Evolutionary conservation across 2,113 vertebrate species (phyloP).

Genomic region (Felis chaus): DNA sequence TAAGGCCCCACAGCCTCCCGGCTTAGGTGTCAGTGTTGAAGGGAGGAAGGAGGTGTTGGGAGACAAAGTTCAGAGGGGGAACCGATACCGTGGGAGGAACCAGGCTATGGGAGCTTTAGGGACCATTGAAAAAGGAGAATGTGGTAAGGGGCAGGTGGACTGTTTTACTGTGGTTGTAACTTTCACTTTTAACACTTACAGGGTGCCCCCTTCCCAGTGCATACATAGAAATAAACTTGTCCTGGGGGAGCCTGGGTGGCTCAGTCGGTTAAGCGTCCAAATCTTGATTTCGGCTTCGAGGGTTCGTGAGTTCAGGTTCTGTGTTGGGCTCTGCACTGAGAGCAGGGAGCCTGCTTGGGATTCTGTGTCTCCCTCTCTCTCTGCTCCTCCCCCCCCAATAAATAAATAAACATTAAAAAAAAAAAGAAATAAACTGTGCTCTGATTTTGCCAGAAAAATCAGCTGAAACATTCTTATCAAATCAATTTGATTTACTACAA

Average conservation of each 20-base stretch:
- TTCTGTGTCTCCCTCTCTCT: too few relatives aligned
- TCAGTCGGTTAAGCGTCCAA: too few relatives aligned
- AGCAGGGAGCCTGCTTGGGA: too few relatives aligned
- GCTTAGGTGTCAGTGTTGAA: background rate
- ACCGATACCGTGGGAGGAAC: background rate
- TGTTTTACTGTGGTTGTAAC: background rate
- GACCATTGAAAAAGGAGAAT: background rate
- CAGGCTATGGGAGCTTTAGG: background rate
- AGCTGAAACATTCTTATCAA: background rate
- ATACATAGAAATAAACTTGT: background rate
- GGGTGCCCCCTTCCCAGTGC: too few relatives aligned
- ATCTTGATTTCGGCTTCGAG: too few relatives aligned
- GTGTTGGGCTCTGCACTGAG: too few relatives aligned
- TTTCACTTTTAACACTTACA: background rate
- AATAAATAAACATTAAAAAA: too few relatives aligned
- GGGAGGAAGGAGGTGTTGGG: background rate
- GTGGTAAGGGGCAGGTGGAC: background rate
- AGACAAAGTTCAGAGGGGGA: background rate
- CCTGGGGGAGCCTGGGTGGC: background rate
- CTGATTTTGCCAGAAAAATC: background rate
- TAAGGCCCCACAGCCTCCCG: background rate
- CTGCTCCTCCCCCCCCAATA: too few relatives aligned
- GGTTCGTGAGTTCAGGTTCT: too few relatives aligned
- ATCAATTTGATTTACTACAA: background rate
- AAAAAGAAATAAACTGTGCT: too few relatives aligned